Conservation (phyloP, 2,113 vertebrate species). For the Lophius piscatorius region DNA sequence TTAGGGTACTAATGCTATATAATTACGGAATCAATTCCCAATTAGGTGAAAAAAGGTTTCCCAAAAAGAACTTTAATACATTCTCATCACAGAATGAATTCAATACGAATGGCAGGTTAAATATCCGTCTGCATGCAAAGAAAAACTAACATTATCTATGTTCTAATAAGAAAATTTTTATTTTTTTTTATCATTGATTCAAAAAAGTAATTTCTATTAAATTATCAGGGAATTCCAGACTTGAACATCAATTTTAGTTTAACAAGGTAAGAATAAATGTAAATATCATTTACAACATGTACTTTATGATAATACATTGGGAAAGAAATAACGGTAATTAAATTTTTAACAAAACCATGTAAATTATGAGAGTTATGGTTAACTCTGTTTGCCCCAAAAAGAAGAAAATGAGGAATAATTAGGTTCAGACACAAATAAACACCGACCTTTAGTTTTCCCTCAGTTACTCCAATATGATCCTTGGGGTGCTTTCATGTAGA, state of each 20-base stretch:
- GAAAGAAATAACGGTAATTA: too few relatives aligned
- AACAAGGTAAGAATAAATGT: too few relatives aligned
- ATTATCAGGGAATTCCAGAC: not conserved
- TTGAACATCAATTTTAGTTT: not conserved
- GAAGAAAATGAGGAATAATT: not conserved
- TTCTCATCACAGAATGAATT: too few relatives aligned
- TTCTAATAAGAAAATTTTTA: too few relatives aligned
- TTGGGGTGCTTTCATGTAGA: conserved; percentile 22
- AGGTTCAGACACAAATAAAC: not conserved
- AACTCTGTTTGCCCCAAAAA: not conserved
- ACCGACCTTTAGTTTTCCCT: conserved; percentile 45
- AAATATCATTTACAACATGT: too few relatives aligned
- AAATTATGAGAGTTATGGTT: not conserved
- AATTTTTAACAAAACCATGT: not conserved
- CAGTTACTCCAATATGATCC: conserved; percentile 34
- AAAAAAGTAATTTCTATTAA: not conserved
- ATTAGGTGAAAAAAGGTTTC: not conserved
- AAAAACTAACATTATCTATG: too few relatives aligned
- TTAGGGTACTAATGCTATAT: too few relatives aligned
- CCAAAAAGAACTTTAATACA: too few relatives aligned
- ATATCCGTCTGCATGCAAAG: too few relatives aligned
- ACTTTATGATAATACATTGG: too few relatives aligned
- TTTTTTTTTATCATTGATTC: too few relatives aligned
- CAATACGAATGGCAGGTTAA: too few relatives aligned
- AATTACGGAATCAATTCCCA: not conserved